A percentile compares a stretch with the other conserved stretches of the same genome.
Conservation (phyloP, 2,797 vertebrate species). For the Stomatorhinus walkeri region DNA sequence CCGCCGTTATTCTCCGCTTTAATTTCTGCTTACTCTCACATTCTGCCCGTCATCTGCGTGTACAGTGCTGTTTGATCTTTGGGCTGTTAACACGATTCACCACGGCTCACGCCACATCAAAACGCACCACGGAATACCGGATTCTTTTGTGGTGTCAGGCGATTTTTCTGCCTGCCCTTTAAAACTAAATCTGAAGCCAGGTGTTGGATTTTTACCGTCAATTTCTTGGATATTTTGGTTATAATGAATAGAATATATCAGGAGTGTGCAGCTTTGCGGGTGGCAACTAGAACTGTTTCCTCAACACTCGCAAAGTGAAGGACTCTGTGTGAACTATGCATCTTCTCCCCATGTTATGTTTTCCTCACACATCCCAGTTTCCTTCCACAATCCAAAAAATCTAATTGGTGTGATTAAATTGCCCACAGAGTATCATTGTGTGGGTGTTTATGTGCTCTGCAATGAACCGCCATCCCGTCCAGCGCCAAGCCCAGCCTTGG, state of each 20-base stretch:
- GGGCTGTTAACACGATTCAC: conserved; percentile 3
- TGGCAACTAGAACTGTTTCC: background rate
- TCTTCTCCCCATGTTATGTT: background rate
- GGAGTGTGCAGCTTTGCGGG: background rate
- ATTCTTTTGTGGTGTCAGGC: conserved; percentile 10
- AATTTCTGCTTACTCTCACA: conserved; percentile 1
- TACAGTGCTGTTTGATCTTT: conserved; percentile 14
- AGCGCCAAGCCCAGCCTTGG: background rate
- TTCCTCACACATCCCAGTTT: background rate
- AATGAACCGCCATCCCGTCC: background rate
- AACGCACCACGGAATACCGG: background rate
- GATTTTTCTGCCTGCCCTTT: background rate
- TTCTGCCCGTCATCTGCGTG: background rate
- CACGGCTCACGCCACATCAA: conserved; percentile 19
- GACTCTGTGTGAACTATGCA: background rate
- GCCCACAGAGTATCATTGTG: background rate
- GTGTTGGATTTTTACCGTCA: background rate
- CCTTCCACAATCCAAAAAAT: background rate
- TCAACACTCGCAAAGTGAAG: background rate
- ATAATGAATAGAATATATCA: background rate
- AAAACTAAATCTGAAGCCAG: conserved; percentile 8
- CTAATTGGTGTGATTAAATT: conserved; percentile 7
- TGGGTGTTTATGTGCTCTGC: background rate
- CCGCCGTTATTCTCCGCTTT: background rate
- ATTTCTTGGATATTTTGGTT: background rate